Conservation (phyloP, 2,113 vertebrate species). For the Takifugu bimaculatus region DNA sequence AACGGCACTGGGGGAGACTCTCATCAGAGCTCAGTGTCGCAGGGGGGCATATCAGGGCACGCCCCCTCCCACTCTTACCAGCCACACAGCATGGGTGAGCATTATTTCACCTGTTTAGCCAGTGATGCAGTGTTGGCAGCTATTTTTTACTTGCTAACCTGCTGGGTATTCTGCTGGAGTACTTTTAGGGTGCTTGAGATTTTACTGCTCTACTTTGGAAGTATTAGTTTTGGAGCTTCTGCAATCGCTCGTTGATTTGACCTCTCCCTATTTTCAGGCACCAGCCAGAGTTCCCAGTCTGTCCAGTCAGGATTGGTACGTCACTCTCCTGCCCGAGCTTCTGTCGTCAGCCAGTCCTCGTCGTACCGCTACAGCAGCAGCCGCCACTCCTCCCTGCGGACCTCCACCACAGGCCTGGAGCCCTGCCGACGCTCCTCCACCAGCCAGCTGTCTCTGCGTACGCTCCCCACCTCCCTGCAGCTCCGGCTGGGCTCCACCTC, state of each 20-base stretch:
- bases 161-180: no score
- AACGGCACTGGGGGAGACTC: conserved; percentile 79
- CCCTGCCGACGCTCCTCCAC: conserved; percentile 94
- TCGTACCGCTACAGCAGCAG: conserved; percentile 94
- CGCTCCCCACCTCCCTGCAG: conserved; percentile 92
- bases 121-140: no score
- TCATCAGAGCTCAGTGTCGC: conserved; percentile 82
- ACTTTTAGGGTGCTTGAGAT: no score
- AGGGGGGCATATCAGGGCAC: conserved; percentile 76
- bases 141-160: no score
- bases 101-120: neutral
- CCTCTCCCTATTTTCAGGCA: conserved; percentile 73
- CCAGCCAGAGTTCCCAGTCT: conserved; percentile 94
- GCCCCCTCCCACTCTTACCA: conserved; percentile 79
- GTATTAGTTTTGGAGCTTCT: no score
- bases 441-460: conserved; percentile 94
- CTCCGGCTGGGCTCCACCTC: conserved; percentile 87
- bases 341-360: conserved; percentile 91
- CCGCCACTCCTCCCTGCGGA: conserved; percentile 92
- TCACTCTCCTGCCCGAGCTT: conserved; percentile 94
- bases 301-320: conserved; percentile 90
- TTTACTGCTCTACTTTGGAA: neutral
- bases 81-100: conserved; percentile 82
- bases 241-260: neutral
- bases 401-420: conserved; percentile 88